A percentile compares a stretch with the other conserved stretches of the same genome.
phyloP scores from a whole-genome alignment of 35 echinoderm and acorn worm genomes.

The Lytechinus pictus region DNA sequence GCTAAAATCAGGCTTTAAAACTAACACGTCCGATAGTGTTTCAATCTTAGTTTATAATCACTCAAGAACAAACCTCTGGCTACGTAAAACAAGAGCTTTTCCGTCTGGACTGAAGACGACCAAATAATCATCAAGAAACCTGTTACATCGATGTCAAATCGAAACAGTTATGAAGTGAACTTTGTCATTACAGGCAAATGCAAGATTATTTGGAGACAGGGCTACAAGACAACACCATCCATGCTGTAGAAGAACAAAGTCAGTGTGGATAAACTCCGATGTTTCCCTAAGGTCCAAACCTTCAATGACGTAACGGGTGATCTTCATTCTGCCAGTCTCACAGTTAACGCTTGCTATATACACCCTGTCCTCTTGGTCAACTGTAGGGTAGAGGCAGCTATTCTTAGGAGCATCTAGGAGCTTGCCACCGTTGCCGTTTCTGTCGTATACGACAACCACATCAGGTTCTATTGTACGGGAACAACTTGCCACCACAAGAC shows the following conservation, averaged over 20 bases:
- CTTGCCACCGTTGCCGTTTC: neutral
- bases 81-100: too few species aligned
- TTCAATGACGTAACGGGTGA: neutral
- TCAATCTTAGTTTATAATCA: too few species aligned
- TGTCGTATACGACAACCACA: constrained; percentile 35
- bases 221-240: neutral
- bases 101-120: too few species aligned
- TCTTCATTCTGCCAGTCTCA: neutral
- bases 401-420: neutral
- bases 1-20: too few species aligned
- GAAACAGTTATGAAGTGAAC: neutral
- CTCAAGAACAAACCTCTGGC: too few species aligned
- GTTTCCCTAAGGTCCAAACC: neutral
- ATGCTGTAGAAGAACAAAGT: neutral
- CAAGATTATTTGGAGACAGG: neutral
- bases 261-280: neutral
- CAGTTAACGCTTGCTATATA: constrained; percentile 30
- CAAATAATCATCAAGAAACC: too few species aligned
- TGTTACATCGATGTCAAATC: too few species aligned
- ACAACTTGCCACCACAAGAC: neutral
- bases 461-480: neutral
- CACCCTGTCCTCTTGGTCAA: neutral
- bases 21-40: too few species aligned
- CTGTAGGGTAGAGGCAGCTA: neutral
- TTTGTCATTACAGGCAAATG: neutral